These are phyloP conservation scores for Leucosticte australis DNA, from an alignment of 2,113 vertebrate species.

Conservation along the genomic window DNA sequence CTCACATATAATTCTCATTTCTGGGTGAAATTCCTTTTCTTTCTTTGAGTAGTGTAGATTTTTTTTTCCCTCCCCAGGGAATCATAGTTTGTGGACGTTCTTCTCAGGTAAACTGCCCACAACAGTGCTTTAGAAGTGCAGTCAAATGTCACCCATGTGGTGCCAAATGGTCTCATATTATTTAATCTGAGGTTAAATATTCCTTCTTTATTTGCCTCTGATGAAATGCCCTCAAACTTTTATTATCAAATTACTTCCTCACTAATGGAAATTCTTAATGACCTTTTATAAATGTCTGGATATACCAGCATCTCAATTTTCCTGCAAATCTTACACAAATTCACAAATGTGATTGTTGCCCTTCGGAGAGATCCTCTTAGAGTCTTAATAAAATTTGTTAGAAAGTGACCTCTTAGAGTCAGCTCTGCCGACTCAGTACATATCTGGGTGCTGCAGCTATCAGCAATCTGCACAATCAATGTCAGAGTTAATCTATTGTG, in stretches of 20 bases:
- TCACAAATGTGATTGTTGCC: neutral
- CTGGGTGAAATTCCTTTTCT: neutral
- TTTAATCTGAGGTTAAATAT: neutral
- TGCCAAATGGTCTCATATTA: neutral
- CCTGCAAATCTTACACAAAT: neutral
- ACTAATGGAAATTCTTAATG: neutral
- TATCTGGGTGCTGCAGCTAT: neutral
- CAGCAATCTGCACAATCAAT: neutral
- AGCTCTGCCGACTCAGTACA: accelerated
- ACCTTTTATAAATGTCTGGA: neutral
- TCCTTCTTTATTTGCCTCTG: neutral
- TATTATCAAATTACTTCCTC: neutral
- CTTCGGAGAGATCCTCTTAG: neutral
- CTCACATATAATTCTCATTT: neutral
- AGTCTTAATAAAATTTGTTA: neutral
- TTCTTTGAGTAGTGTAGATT: neutral
- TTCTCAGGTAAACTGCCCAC: neutral
- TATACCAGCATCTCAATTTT: neutral
- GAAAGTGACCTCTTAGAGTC: neutral
- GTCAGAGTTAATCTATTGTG: neutral
- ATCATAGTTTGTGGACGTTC: neutral
- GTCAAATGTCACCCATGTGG: neutral
- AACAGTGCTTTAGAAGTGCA: neutral
- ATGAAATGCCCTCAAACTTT: neutral
- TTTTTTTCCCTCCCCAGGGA: neutral